Conservation (phyloP, 2,888 invertebrate genomes). For the Orthosia cruda region DNA sequence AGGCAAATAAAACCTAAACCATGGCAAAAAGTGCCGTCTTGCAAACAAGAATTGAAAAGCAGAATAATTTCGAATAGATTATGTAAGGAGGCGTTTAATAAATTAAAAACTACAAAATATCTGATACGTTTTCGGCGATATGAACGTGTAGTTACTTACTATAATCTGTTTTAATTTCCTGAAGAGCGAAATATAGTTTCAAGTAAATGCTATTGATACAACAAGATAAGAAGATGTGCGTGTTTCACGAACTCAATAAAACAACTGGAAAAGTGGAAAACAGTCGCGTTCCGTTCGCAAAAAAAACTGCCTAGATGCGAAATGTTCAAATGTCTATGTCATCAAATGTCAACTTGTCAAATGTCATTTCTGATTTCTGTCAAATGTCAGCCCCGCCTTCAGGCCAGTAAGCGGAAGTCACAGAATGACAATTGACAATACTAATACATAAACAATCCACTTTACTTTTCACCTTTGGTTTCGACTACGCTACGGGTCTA, state of each 20-base stretch:
- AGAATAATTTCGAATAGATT: slow-evolving; percentile 61
- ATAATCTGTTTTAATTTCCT: slow-evolving; percentile 11
- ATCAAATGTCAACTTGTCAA: slow-evolving; percentile 16
- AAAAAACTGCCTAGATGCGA: not conserved
- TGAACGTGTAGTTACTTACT: slow-evolving; percentile 41
- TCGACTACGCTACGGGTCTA: not conserved
- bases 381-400: not conserved
- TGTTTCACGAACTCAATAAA: slow-evolving; percentile 15
- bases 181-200: slow-evolving; percentile 10
- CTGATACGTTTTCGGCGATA: not conserved
- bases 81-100: slow-evolving; percentile 59
- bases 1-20: slow-evolving; percentile 45
- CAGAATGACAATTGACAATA: not conserved
- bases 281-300: not conserved
- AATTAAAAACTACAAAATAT: slow-evolving; percentile 8
- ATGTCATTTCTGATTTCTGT: not conserved
- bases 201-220: slow-evolving; percentile 14
- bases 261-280: slow-evolving; percentile 42
- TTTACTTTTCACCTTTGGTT: not conserved
- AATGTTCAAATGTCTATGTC: too few relatives aligned
- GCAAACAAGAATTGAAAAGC: slow-evolving; percentile 34
- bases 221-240: slow-evolving; percentile 19
- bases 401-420: not conserved
- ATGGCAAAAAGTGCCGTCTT: slow-evolving; percentile 41
- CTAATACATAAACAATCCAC: not conserved